Evolutionary conservation across 2,888 invertebrate species (phyloP).

Genomic region (Agonum fuliginosum): DNA sequence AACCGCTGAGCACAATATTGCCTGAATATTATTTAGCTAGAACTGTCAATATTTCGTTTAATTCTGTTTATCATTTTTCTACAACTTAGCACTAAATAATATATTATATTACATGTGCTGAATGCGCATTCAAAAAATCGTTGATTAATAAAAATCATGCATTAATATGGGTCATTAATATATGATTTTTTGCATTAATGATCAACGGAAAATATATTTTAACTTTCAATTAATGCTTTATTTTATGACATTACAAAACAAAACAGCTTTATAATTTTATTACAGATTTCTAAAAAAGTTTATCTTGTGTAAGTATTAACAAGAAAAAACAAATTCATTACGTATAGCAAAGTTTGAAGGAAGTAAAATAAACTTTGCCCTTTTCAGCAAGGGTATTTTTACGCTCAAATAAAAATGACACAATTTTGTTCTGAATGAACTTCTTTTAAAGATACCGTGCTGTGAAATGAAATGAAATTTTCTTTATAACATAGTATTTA

Average conservation of each 20-base stretch:
- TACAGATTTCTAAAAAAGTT: conserved; percentile 1
- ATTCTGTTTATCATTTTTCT: too few species aligned
- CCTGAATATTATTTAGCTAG: too few species aligned
- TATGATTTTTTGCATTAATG: too few species aligned
- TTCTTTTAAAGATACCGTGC: background rate
- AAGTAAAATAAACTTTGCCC: conserved; percentile 26
- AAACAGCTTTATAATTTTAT: background rate
- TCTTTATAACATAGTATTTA: conserved; percentile 18
- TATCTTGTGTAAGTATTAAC: conserved; percentile 1
- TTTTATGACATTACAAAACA: background rate
- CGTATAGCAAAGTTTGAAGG: background rate
- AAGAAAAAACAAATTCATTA: conserved; percentile 28
- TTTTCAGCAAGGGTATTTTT: conserved; percentile 11
- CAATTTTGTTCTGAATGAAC: conserved; percentile 22
- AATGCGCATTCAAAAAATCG: too few species aligned
- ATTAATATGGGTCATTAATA: too few species aligned
- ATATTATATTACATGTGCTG: too few species aligned
- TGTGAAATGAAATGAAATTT: conserved; percentile 17
- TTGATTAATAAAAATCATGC: too few species aligned
- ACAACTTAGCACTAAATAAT: too few species aligned
- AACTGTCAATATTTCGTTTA: too few species aligned
- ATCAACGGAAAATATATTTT: background rate
- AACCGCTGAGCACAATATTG: too few species aligned
- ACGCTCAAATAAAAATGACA: conserved; percentile 19
- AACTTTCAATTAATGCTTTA: too few species aligned